phyloP scores from a whole-genome alignment of 2,888 invertebrate genomes.

The Drosophila prolongata region DNA sequence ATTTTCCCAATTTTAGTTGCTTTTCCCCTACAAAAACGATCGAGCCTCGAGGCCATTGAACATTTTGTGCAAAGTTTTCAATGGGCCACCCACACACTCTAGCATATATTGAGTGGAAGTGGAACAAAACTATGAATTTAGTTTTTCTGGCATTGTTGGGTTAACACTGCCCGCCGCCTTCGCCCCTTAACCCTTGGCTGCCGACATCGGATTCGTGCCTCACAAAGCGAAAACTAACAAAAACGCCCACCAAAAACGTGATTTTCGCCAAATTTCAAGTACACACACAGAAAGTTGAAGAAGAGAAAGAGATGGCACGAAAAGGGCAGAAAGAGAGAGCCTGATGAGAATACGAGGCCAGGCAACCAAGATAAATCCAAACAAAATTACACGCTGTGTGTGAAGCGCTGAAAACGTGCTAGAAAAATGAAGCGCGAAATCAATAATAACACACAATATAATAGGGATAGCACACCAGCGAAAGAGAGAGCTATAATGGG shows the following conservation, averaged over 20 bases:
- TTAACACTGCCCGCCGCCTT: constrained; percentile 31
- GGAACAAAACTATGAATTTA: constrained; percentile 72
- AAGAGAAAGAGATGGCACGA: constrained; percentile 17
- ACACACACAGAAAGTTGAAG: constrained; percentile 10
- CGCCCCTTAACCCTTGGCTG: constrained; percentile 14
- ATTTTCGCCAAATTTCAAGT: constrained; percentile 68
- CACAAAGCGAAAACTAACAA: constrained; percentile 70
- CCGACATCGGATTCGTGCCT: constrained; percentile 41
- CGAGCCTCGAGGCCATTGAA: constrained; percentile 46
- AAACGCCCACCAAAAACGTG: constrained; percentile 68
- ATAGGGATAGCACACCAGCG: constrained; percentile 15
- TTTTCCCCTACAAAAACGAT: constrained; percentile 26
- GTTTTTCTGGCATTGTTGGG: constrained; percentile 49
- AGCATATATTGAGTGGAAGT: constrained; percentile 45
- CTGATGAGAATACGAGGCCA: neutral
- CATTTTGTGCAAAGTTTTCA: constrained; percentile 51
- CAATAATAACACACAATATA: constrained; percentile 66
- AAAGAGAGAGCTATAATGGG: neutral
- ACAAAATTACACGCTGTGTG: constrained; percentile 76
- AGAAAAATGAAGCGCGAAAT: constrained; percentile 79
- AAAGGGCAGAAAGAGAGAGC: constrained; percentile 1
- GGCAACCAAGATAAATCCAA: constrained; percentile 63
- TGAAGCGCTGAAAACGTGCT: constrained; percentile 69
- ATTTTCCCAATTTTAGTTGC: constrained; percentile 2
- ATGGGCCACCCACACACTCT: constrained; percentile 37